Percentiles rank a stretch among this genome's conserved stretches.
These are phyloP conservation scores for Narcine bancroftii DNA, from an alignment of 2,113 vertebrate species.

Conservation along the genomic window DNA sequence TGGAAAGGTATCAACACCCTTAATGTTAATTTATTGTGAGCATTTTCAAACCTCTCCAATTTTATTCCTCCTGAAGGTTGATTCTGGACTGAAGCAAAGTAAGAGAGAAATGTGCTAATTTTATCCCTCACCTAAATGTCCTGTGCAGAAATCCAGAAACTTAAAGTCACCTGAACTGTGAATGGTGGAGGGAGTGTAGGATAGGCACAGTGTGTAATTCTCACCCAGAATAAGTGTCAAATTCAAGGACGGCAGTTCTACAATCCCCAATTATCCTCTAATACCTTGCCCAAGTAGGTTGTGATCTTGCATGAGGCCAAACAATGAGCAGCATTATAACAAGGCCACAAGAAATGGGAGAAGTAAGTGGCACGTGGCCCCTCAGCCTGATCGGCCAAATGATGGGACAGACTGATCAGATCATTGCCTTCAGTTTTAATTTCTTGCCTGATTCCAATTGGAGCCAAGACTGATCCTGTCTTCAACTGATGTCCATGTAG, in stretches of 20 bases:
- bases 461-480: neutral
- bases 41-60: neutral
- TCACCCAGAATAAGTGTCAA: neutral
- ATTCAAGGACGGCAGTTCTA: neutral
- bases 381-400: no score
- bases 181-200: neutral
- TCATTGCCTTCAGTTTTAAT: no score
- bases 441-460: no score
- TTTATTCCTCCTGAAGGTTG: neutral
- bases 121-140: neutral
- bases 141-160: neutral
- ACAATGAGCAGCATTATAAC: no score
- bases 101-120: neutral
- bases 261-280: neutral
- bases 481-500: neutral
- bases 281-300: neutral
- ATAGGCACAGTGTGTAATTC: neutral
- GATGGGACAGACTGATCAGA: no score
- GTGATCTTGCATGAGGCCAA: neutral
- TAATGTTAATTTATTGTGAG: neutral
- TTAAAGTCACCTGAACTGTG: neutral
- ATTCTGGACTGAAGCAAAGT: neutral
- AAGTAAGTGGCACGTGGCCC: no score
- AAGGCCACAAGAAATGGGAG: no score
- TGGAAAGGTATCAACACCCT: neutral